Evolutionary conservation across 2,797 vertebrate genomes (phyloP), one percentile per base, ranked within the genome.

Genomic region (Passerculus sandwichensis): DNA sequence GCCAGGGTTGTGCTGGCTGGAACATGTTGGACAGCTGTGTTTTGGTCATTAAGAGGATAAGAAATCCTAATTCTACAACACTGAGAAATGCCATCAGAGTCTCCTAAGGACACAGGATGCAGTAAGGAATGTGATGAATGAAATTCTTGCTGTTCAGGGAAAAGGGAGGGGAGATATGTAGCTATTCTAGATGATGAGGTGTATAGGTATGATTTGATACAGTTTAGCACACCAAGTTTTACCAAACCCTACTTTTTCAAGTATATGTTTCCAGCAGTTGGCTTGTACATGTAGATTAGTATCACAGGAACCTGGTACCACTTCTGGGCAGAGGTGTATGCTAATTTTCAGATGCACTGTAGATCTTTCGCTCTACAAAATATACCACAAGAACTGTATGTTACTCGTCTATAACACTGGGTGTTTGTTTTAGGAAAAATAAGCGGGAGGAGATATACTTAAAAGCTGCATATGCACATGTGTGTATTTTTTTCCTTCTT

Each of bases 1-100:
- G 14, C 32, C 27, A 40, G 54, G 34, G 40, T 44, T 89, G 45
- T 80, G 59, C 87, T 78, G 60, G 65, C 88, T 95, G 89, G 84
- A 91, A 65, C 61, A 69, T 59, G 44, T 69, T 83, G 69, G 69
- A 72, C 91, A 91, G 92, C 84, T 95, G 75, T 83, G 81, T 95
- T 96, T 95, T 92, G 72, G 86, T 94, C 86, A 89, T 89, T 96
- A 91, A 74, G 92, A 91, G 45, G 84, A 92, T 92, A 91, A 94
- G 84, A 87, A 94, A 95, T 65, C 50, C 54, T 97, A 92, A 83
- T 94, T 89, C 83, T 79, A 25, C 81, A 87, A 51, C 57, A 74
- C 62, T 56, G 73, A 91, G 54, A 94, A 84, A 84, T 77, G 80
- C 29, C 74, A 77, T 22, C 64, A 36, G 78, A 77, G n/a, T 79